Conservation (phyloP, 1,140 invertebrate genomes). For the Thereuonema tuberculata region DNA sequence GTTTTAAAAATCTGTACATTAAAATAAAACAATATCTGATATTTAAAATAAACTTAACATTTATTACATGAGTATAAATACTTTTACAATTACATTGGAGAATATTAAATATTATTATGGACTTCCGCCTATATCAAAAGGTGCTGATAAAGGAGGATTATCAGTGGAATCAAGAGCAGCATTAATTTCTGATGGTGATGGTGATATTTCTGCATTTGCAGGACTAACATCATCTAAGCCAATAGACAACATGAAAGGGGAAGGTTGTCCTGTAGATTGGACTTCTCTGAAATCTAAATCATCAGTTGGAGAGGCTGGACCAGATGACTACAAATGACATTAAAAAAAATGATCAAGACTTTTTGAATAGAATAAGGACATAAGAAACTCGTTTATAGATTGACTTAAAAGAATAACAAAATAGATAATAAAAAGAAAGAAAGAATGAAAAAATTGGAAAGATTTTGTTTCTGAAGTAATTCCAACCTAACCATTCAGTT, state of each 20-base stretch:
- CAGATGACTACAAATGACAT: slow-evolving; percentile 6
- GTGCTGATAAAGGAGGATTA: slow-evolving; percentile 20
- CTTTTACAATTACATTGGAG: too few relatives aligned
- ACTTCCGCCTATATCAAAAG: slow-evolving; percentile 17
- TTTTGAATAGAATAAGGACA: neutral
- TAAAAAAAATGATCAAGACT: neutral
- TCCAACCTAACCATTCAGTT: too few relatives aligned
- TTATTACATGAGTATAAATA: too few relatives aligned
- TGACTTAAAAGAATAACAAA: neutral
- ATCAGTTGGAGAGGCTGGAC: slow-evolving; percentile 17
- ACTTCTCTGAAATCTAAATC: slow-evolving; percentile 16
- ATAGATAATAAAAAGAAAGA: neutral
- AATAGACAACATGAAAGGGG: slow-evolving; percentile 15
- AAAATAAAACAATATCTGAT: too few relatives aligned
- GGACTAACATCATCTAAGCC: slow-evolving; percentile 20
- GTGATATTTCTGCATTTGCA: slow-evolving; percentile 16
- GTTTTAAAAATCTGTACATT: too few relatives aligned
- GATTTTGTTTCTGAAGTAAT: too few relatives aligned
- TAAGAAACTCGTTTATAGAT: neutral
- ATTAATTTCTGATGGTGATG: slow-evolving; percentile 14
- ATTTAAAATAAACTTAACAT: too few relatives aligned
- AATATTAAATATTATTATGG: too few relatives aligned
- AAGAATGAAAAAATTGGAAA: neutral
- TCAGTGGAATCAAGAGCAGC: slow-evolving; percentile 5
- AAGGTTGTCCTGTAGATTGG: slow-evolving; percentile 13